phyloP scores from a whole-genome alignment of 2,113 vertebrate genomes.

The Pantherophis guttatus region DNA sequence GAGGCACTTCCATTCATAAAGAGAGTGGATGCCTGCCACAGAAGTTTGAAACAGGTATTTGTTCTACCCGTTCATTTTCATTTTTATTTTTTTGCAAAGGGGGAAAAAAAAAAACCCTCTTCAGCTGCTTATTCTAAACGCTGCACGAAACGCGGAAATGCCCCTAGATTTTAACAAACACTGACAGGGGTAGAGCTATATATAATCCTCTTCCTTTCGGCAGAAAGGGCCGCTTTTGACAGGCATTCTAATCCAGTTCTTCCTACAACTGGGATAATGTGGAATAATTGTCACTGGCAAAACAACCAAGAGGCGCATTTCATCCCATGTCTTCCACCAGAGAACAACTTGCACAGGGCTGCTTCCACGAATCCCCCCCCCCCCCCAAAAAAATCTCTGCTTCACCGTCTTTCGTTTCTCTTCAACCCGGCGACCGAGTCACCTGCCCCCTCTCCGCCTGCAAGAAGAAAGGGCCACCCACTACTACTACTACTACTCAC shows the following conservation, averaged over 20 bases:
- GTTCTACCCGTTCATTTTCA: background rate
- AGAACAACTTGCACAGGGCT: background rate
- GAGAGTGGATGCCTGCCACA: background rate
- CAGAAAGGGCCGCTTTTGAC: background rate
- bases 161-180: too few relatives aligned
- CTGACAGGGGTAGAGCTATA: too few relatives aligned
- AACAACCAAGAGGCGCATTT: too few relatives aligned
- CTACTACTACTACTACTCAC: slow-evolving; percentile 75
- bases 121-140: background rate
- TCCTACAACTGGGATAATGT: background rate
- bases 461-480: background rate
- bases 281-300: background rate
- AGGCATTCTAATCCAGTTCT: background rate
- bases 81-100: too few relatives aligned
- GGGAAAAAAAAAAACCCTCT: rapidly evolving
- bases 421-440: background rate
- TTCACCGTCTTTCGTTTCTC: background rate
- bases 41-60: background rate
- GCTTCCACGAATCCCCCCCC: background rate
- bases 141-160: background rate
- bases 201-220: background rate
- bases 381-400: background rate
- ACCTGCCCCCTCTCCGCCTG: background rate
- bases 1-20: slow-evolving; percentile 71
- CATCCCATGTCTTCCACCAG: background rate